A percentile compares a stretch with the other conserved stretches of the same genome.
Evolutionary conservation across 2,888 invertebrate genomes (phyloP).

Genomic region (Lasioglossum zephyrum): DNA sequence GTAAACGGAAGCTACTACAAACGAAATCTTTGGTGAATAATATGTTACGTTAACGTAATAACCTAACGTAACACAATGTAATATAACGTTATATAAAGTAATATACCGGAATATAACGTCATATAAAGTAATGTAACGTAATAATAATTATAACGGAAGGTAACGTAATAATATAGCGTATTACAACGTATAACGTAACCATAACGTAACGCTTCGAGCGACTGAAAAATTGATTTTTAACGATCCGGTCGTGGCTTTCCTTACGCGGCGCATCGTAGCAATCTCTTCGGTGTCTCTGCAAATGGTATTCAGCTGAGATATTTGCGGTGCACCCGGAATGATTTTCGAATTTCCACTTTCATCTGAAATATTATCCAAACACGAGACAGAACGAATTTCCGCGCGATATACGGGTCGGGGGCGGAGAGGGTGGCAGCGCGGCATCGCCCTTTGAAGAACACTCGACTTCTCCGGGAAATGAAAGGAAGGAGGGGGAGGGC

Average conservation of each 20-base stretch:
- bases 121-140: no score
- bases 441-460: conserved; percentile 33
- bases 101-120: no score
- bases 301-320: not conserved
- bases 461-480: conserved; percentile 36
- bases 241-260: not conserved
- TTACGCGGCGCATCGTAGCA: not conserved
- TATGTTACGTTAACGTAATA: no score
- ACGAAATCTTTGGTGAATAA: not conserved
- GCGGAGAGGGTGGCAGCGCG: not conserved
- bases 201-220: not conserved
- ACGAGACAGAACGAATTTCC: conserved; percentile 2
- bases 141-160: no score
- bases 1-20: not conserved
- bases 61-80: no score
- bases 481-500: conserved; percentile 11
- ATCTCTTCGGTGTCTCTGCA: not conserved
- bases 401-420: not conserved
- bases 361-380: conserved; percentile 26
- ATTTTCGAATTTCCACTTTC: conserved; percentile 13
- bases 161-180: no score
- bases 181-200: no score
- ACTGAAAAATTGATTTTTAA: not conserved
- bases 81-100: no score
- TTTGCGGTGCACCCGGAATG: conserved; percentile 6